Conservation (phyloP, 2,113 vertebrate genomes). For the Silurus glanis region DNA sequence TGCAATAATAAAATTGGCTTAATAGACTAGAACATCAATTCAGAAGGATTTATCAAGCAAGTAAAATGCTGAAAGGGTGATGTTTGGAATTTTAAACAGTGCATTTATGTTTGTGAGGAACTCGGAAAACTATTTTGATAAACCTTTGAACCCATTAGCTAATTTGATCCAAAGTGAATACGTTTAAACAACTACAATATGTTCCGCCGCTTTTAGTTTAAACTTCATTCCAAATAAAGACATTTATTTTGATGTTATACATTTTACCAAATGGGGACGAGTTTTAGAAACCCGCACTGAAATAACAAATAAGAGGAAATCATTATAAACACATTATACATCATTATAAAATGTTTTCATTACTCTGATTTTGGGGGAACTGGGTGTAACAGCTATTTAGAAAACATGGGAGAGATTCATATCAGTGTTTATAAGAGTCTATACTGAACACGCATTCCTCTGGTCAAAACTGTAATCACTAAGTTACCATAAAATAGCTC, state of each 20-base stretch:
- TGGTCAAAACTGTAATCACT: neutral
- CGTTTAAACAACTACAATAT: neutral
- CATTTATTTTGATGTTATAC: neutral
- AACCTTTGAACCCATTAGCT: neutral
- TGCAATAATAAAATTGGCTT: neutral
- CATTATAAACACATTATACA: neutral
- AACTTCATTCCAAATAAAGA: neutral
- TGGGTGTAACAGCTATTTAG: neutral
- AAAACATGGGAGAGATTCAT: neutral
- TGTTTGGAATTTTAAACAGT: neutral
- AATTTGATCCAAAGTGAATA: neutral
- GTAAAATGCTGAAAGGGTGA: neutral
- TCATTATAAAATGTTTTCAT: neutral
- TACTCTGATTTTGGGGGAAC: neutral
- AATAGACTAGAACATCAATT: neutral
- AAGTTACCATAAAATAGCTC: neutral
- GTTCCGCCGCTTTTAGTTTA: neutral
- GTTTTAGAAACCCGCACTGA: neutral
- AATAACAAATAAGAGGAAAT: neutral
- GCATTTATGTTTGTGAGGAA: neutral
- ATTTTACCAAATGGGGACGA: neutral
- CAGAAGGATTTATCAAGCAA: neutral
- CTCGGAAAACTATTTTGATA: neutral
- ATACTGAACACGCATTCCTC: neutral
- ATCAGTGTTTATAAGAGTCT: neutral